A percentile compares a stretch with the other conserved stretches of the same genome.
Conservation (phyloP, 2,888 invertebrate genomes). For the Patella ulyssiponensis region DNA sequence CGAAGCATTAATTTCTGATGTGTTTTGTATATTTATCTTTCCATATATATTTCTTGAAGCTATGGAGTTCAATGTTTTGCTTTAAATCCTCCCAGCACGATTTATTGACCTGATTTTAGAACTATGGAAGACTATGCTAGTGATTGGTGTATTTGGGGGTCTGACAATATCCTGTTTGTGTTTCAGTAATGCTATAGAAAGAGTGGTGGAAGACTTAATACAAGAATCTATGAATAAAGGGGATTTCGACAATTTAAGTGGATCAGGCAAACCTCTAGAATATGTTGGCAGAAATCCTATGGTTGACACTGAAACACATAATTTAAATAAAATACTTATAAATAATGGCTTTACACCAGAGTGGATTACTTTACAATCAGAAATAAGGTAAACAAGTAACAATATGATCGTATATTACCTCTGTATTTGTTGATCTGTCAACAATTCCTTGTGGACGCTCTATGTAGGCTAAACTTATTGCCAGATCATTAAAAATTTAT, state of each 20-base stretch:
- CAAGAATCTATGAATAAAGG: conserved; percentile 92
- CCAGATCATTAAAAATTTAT: too few species aligned
- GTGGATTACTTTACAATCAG: conserved; percentile 90
- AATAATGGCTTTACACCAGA: conserved; percentile 92
- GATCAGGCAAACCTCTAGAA: conserved; percentile 86
- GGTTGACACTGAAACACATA: conserved; percentile 89
- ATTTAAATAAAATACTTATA: conserved; percentile 86
- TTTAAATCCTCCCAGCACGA: neutral
- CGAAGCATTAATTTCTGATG: too few species aligned
- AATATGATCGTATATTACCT: too few species aligned
- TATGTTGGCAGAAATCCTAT: conserved; percentile 83
- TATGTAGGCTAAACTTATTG: too few species aligned
- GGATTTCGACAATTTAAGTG: conserved; percentile 87
- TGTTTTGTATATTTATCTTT: too few species aligned
- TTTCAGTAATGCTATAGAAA: conserved; percentile 81
- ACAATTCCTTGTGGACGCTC: too few species aligned
- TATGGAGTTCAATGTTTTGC: neutral
- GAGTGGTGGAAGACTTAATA: conserved; percentile 91
- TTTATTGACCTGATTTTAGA: neutral
- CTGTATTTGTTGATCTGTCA: too few species aligned
- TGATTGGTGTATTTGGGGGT: neutral
- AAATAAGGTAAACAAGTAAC: conserved; percentile 81
- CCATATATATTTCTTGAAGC: too few species aligned
- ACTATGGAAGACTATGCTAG: neutral
- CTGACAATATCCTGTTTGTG: neutral